Conservation (phyloP, 2,888 invertebrate species). For the Cremastobaeus sp. region DNA sequence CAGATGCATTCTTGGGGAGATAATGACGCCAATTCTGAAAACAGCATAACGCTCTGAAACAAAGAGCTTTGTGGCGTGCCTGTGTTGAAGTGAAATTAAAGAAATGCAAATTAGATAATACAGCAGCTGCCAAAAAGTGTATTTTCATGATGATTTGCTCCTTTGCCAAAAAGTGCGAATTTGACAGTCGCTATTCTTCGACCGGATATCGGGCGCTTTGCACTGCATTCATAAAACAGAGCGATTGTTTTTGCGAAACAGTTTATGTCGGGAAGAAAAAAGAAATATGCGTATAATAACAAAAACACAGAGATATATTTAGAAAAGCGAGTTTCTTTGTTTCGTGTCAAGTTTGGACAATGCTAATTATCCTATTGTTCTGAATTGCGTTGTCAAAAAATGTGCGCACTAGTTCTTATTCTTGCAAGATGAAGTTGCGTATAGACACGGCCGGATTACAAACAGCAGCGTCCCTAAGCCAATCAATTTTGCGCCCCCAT, state of each 20-base stretch:
- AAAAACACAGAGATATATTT: too few relatives aligned
- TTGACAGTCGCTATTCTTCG: constrained; percentile 21
- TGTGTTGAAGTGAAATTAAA: constrained; percentile 14
- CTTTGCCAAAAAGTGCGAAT: too few relatives aligned
- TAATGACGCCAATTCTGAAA: constrained; percentile 28
- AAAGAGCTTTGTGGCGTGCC: constrained; percentile 23
- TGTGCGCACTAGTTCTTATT: too few relatives aligned
- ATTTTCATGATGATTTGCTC: too few relatives aligned
- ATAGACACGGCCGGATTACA: too few relatives aligned
- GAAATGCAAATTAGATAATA: constrained; percentile 34
- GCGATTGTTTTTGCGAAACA: constrained; percentile 1
- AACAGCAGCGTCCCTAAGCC: too few relatives aligned
- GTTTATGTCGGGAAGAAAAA: neutral
- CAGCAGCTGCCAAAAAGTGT: constrained; percentile 34
- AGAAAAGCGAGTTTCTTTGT: too few relatives aligned
- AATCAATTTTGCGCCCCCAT: too few relatives aligned
- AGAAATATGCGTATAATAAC: neutral
- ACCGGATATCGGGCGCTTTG: neutral
- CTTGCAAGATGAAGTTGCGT: too few relatives aligned
- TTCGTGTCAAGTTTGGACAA: too few relatives aligned
- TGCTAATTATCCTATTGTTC: too few relatives aligned
- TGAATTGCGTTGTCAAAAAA: too few relatives aligned
- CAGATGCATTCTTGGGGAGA: constrained; percentile 11
- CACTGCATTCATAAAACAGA: constrained; percentile 7
- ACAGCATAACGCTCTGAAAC: constrained; percentile 30